phyloP scores from a whole-genome alignment of 2,113 vertebrate species.

The Melanerpes aurifrons region DNA sequence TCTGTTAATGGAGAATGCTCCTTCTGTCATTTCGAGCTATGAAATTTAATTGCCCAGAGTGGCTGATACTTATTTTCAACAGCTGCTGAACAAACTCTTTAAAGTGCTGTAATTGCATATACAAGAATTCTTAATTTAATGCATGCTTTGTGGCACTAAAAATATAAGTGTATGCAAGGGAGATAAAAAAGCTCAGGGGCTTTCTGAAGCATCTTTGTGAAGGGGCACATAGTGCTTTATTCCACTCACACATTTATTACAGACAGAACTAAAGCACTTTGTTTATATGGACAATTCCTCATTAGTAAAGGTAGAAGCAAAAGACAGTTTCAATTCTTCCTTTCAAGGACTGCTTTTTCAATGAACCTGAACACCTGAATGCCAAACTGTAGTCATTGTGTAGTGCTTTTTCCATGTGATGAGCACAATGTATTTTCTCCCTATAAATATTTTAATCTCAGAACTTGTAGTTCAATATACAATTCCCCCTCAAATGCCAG shows the following conservation, averaged over 20 bases:
- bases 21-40: background rate
- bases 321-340: background rate
- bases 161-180: background rate
- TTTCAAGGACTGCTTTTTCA: background rate
- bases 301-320: background rate
- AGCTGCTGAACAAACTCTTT: constrained; percentile 62
- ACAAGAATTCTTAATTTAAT: constrained; percentile 45
- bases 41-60: constrained; percentile 56
- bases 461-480: background rate
- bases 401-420: background rate
- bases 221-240: background rate
- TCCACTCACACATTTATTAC: background rate
- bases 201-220: background rate
- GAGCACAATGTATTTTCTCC: background rate
- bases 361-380: background rate
- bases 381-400: background rate
- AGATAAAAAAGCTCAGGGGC: background rate
- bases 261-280: background rate
- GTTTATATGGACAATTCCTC: background rate
- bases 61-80: constrained; percentile 54
- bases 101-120: constrained; percentile 34
- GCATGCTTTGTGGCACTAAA: background rate
- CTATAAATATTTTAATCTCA: background rate
- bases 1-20: constrained; percentile 22
- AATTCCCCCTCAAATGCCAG: too few species aligned